Percentiles rank a stretch among this genome's conserved stretches.
Evolutionary conservation across 2,888 invertebrate genomes (phyloP).

Genomic region (Camptogramma bilineatum): DNA sequence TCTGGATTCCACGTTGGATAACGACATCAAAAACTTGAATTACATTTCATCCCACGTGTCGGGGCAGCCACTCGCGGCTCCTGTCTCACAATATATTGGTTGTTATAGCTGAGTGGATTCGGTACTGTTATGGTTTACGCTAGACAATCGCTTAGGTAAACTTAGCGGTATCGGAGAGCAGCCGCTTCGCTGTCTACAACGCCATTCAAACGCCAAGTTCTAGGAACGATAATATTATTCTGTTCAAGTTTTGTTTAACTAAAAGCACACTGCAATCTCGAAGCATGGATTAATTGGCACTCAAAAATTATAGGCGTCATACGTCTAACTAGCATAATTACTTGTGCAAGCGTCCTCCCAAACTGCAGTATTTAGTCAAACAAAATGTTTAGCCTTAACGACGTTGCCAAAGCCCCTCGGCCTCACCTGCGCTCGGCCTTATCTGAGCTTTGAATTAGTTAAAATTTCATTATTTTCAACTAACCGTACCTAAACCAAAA

Average conservation of each 20-base stretch:
- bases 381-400: conserved; percentile 14
- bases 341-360: not conserved
- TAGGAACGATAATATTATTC: not conserved
- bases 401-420: conserved; percentile 10
- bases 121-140: not conserved
- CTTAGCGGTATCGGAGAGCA: not conserved
- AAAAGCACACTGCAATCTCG: not conserved
- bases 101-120: not conserved
- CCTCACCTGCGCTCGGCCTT: conserved; percentile 30
- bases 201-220: not conserved
- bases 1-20: conserved; percentile 19
- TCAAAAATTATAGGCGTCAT: not conserved
- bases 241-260: not conserved
- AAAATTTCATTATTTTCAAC: conserved; percentile 20
- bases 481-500: not conserved
- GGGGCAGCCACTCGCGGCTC: not conserved
- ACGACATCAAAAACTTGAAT: conserved; percentile 13
- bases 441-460: conserved; percentile 37
- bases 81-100: conserved; percentile 4
- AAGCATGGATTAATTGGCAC: not conserved
- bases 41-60: conserved; percentile 9
- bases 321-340: conserved; percentile 4
- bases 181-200: not conserved
- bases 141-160: not conserved
- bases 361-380: conserved; percentile 9